phyloP scores from a whole-genome alignment of 2,888 invertebrate genomes.

The Yponomeuta cagnagella region DNA sequence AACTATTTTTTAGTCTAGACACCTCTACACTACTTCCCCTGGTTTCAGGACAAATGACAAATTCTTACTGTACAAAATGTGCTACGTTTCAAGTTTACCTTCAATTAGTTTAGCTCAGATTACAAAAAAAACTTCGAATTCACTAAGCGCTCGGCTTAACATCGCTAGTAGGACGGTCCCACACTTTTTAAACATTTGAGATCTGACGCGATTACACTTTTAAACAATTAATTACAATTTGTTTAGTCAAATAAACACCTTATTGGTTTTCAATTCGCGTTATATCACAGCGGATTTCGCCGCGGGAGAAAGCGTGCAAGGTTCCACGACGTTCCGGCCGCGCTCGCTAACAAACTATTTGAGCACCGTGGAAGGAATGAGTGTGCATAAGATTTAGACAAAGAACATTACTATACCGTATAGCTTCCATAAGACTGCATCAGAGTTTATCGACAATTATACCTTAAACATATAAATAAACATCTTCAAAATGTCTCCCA shows the following conservation, averaged over 20 bases:
- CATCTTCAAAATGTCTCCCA: constrained; percentile 70
- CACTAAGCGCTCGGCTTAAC: constrained; percentile 52
- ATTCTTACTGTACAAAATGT: constrained; percentile 21
- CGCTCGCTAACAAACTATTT: constrained; percentile 54
- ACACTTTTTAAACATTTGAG: constrained; percentile 63
- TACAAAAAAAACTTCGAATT: constrained; percentile 47
- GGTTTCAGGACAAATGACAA: constrained; percentile 34
- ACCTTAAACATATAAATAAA: constrained; percentile 69
- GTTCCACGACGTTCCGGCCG: constrained; percentile 14
- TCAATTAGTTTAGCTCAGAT: constrained; percentile 21
- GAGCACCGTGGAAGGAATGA: constrained; percentile 83
- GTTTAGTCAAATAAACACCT: constrained; percentile 27
- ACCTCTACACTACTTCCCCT: constrained; percentile 39
- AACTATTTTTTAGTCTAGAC: constrained; percentile 62
- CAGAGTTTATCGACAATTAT: constrained; percentile 53
- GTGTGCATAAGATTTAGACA: constrained; percentile 67
- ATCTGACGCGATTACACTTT: constrained; percentile 47
- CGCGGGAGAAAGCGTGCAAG: constrained; percentile 8
- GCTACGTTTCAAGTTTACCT: constrained; percentile 18
- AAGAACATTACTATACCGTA: constrained; percentile 27
- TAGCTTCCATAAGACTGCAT: constrained; percentile 47
- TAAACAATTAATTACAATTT: constrained; percentile 41
- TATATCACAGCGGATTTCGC: constrained; percentile 11
- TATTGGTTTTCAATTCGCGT: constrained; percentile 15
- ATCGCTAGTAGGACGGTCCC: constrained; percentile 72